Percentiles rank a stretch among this genome's conserved stretches.
Conservation (phyloP, 1,140 invertebrate genomes). For the Tribolium castaneum region DNA sequence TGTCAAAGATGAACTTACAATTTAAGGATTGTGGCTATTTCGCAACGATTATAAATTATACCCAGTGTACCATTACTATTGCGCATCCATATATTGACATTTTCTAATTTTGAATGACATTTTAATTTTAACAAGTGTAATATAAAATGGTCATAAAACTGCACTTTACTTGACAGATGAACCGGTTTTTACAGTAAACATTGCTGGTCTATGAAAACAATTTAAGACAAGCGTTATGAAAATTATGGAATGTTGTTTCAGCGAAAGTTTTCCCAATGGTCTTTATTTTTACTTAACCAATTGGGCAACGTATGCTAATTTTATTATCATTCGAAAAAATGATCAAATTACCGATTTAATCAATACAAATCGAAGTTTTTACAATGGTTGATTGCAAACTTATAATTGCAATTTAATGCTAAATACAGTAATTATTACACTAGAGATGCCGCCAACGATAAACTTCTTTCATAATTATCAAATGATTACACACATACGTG, state of each 20-base stretch:
- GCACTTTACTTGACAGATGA: neutral
- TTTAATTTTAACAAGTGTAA: neutral
- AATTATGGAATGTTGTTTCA: too few species aligned
- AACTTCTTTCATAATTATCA: conserved; percentile 3
- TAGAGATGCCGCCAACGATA: neutral
- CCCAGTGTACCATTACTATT: neutral
- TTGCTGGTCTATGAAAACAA: neutral
- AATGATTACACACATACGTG: neutral
- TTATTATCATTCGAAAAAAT: too few species aligned
- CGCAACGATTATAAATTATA: conserved; percentile 1
- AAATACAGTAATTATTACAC: conserved; percentile 1
- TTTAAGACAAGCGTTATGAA: neutral
- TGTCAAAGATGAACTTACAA: conserved; percentile 6
- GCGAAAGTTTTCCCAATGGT: too few species aligned
- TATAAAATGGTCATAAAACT: conserved; percentile 1
- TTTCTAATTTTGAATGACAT: conserved; percentile 14
- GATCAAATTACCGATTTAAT: too few species aligned
- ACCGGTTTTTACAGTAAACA: neutral
- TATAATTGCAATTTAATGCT: conserved; percentile 2
- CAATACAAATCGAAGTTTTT: neutral
- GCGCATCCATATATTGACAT: conserved; percentile 33
- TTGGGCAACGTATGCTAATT: too few species aligned
- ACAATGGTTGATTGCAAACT: neutral
- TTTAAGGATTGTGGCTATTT: neutral
- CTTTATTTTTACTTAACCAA: too few species aligned